Evolutionary conservation across 2,113 vertebrate genomes (phyloP), one percentile per base, ranked within the genome.

Genomic region (Pseudopipra pipra): DNA sequence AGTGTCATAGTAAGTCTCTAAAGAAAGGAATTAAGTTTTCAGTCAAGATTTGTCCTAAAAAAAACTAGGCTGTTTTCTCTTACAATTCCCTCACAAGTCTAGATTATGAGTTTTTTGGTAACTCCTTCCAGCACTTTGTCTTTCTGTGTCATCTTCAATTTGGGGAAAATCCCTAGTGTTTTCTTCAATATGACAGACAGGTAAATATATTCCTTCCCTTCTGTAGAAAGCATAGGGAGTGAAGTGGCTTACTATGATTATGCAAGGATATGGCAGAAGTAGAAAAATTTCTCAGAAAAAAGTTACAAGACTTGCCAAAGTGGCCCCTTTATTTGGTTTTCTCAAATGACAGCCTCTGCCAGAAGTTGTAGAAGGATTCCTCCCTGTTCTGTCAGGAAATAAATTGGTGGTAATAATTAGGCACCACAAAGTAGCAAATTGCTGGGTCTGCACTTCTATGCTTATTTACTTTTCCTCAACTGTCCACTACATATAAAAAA

Each of bases 401-500:
- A 43, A 89, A 61, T 46, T 46, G 37, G 44, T 37, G 30, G 12
- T 19, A 39, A 14, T 82, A 76, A 93, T 93, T 79, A 62, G 61
- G 49, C n/a, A 76, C 12, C 28, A 76, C 25, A 43, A 75, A 68
- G n/a, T 37, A 78, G 62, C 43, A 85, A 62, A 87, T 87, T 91
- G 44, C 67, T 87, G 51, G 21, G 23, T 93, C 51, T 73, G 70
- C 80, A 37, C 17, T 84, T 92, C 33, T 39, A 56, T 86, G 49
- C 47, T 85, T 54, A 55, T 91, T 95, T 83, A 58, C 43, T 51
- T 95, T 91, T 73, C 35, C 75, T 93, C 52, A 65, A 6, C 56
- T 93, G 90, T 67, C 93, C 93, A 91, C 74, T 80, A 27, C 9
- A 11, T 87, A 72, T 89, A 77, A 91, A 77, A 96, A 91, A 67